phyloP scores from a whole-genome alignment of 2,888 invertebrate species.

The Mythimna lalbum region DNA sequence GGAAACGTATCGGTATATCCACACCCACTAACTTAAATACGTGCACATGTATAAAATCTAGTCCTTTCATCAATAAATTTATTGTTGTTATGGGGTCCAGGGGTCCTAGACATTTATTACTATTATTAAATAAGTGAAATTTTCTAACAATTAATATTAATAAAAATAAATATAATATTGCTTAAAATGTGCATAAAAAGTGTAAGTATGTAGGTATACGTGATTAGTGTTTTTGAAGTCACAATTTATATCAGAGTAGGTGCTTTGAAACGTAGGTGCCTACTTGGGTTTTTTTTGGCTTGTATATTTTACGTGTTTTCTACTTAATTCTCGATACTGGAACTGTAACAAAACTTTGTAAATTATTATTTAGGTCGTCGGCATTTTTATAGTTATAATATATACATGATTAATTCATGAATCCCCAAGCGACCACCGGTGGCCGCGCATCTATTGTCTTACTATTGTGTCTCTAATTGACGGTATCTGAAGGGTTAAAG shows the following conservation, averaged over 20 bases:
- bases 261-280: background rate
- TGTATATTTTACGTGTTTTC: background rate
- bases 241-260: constrained; percentile 1
- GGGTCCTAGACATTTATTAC: no score
- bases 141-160: no score
- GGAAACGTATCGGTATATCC: no score
- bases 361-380: background rate
- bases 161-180: background rate
- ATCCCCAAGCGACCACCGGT: no score
- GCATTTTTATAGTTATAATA: background rate
- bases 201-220: no score
- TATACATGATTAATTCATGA: background rate
- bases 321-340: background rate
- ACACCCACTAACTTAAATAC: no score
- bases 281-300: background rate
- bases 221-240: background rate
- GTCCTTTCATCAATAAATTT: no score
- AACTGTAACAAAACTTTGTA: background rate
- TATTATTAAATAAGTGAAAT: background rate
- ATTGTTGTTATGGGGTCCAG: no score
- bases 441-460: no score
- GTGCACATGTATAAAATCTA: no score
- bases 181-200: constrained; percentile 29
- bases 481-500: no score
- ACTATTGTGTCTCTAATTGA: no score